phyloP scores from a whole-genome alignment of 1,140 invertebrate species.

The Antheraea mylitta region DNA sequence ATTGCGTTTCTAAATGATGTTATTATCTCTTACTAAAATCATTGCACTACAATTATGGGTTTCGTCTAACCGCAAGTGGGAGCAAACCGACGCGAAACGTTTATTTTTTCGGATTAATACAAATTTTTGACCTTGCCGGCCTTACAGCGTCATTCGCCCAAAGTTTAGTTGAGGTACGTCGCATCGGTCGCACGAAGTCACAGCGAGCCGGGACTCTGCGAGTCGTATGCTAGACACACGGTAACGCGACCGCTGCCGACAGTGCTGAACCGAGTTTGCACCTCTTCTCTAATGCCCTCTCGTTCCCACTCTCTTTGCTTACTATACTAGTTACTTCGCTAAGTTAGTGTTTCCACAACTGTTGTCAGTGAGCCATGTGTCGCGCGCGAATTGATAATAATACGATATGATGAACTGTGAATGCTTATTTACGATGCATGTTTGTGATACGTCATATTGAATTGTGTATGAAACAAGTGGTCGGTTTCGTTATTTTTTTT shows the following conservation, averaged over 20 bases:
- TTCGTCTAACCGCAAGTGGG: background rate
- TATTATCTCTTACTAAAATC: background rate
- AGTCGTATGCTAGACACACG: conserved; percentile 42
- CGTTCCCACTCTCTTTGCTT: conserved; percentile 56
- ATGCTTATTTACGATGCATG: conserved; percentile 40
- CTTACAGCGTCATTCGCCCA: background rate
- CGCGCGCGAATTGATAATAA: conserved; percentile 37
- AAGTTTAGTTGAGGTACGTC: background rate
- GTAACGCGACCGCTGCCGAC: conserved; percentile 11
- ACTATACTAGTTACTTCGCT: conserved; percentile 42
- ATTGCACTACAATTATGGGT: background rate
- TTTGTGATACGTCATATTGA: conserved; percentile 35
- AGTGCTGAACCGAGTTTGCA: conserved; percentile 24
- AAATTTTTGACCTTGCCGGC: background rate
- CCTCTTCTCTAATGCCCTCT: conserved; percentile 46
- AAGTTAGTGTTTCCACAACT: conserved; percentile 58
- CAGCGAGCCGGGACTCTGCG: conserved; percentile 4
- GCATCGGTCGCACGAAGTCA: background rate
- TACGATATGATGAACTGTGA: conserved; percentile 46
- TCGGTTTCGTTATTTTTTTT: conserved; percentile 23
- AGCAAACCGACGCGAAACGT: background rate
- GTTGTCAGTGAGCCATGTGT: conserved; percentile 57
- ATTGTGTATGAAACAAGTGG: conserved; percentile 18
- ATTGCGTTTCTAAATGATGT: background rate
- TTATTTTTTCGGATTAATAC: background rate